Conservation (phyloP, 2,797 vertebrate genomes). For the Eidolon dupreanum region DNA sequence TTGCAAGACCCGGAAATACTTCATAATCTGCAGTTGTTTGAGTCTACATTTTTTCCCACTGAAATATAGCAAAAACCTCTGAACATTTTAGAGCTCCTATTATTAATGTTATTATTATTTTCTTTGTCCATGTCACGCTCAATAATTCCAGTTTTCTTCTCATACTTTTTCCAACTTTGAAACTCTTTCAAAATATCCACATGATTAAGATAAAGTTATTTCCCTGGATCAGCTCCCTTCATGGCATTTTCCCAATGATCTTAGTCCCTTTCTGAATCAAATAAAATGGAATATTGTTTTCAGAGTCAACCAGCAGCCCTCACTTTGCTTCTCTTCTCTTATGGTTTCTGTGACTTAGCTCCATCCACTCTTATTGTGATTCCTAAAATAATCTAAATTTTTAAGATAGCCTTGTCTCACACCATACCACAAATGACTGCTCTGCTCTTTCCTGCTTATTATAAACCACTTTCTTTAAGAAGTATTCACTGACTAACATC, state of each 20-base stretch:
- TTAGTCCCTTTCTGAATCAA: conserved; percentile 52
- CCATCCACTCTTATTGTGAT: conserved; percentile 15
- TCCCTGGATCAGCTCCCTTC: conserved; percentile 10
- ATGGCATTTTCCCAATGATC: conserved; percentile 23
- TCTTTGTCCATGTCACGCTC: background rate
- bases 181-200: conserved; percentile 1
- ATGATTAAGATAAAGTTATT: conserved; percentile 49
- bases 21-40: conserved; percentile 23
- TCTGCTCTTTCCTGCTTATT: conserved; percentile 41
- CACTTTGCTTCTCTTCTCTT: conserved; percentile 35
- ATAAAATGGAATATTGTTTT: conserved; percentile 59
- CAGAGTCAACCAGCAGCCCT: conserved; percentile 39
- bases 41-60: background rate
- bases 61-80: conserved; percentile 33
- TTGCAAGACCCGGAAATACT: conserved; percentile 11
- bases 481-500: conserved; percentile 54
- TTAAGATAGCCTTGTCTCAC: conserved; percentile 34
- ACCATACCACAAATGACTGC: background rate
- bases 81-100: background rate
- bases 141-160: conserved; percentile 38
- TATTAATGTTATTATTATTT: conserved; percentile 58
- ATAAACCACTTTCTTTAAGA: conserved; percentile 57
- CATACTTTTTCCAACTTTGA: conserved; percentile 43
- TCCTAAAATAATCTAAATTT: conserved; percentile 47
- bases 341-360: conserved; percentile 18